These are phyloP conservation scores for Acleris sparsana DNA, from an alignment of 2,888 invertebrate genomes.

Conservation along the genomic window DNA sequence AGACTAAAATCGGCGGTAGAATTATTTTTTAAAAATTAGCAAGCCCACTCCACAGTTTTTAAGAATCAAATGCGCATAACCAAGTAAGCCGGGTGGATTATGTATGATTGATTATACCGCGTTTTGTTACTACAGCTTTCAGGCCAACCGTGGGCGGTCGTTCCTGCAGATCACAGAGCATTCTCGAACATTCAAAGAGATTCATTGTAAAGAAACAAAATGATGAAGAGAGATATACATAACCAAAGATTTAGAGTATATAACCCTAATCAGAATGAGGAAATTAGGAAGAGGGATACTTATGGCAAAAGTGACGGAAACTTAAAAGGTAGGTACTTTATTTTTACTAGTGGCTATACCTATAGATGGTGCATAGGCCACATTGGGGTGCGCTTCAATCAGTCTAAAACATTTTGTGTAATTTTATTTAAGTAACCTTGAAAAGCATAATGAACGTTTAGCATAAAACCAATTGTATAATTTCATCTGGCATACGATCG, in stretches of 20 bases:
- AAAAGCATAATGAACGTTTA: too few relatives aligned
- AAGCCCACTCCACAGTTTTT: constrained; percentile 56
- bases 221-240: constrained; percentile 54
- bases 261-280: constrained; percentile 58
- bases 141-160: constrained; percentile 43
- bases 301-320: constrained; percentile 46
- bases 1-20: too few relatives aligned
- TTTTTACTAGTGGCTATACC: background rate
- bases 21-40: background rate
- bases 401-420: too few relatives aligned
- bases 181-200: constrained; percentile 16
- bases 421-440: too few relatives aligned
- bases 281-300: constrained; percentile 52
- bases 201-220: constrained; percentile 11
- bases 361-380: too few relatives aligned
- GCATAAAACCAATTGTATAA: too few relatives aligned
- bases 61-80: constrained; percentile 68
- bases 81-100: constrained; percentile 67
- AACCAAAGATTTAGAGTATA: constrained; percentile 53
- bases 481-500: too few relatives aligned
- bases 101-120: constrained; percentile 78
- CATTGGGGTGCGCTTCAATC: too few relatives aligned
- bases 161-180: constrained; percentile 29
- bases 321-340: constrained; percentile 49
- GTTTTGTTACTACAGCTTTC: constrained; percentile 67